These are phyloP conservation scores for Puma concolor DNA, from an alignment of 2,113 vertebrate species.

Conservation along the genomic window DNA sequence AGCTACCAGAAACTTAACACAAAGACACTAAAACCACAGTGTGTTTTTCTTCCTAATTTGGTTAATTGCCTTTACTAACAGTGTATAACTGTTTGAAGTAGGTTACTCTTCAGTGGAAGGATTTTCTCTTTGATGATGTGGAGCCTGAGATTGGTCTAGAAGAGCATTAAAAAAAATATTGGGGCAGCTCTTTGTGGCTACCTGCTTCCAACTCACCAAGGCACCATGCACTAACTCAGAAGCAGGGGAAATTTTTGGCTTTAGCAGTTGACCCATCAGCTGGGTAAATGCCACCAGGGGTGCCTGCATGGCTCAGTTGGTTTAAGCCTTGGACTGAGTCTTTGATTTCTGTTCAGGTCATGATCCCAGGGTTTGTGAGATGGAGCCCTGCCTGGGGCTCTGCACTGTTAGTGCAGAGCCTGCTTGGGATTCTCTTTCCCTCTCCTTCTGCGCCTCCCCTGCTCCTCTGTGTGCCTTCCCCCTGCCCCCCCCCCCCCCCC, in stretches of 20 bases:
- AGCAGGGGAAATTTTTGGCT: not conserved
- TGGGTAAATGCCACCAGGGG: not conserved
- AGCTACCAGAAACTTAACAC: not conserved
- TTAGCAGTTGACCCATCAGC: not conserved
- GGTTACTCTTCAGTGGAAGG: not conserved
- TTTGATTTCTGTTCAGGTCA: no score
- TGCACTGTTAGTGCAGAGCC: no score
- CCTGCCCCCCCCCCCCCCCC: no score
- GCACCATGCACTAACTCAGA: not conserved
- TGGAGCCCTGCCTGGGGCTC: no score
- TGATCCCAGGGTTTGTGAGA: no score
- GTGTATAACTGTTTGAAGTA: not conserved
- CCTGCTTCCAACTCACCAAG: not conserved
- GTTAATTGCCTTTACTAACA: not conserved
- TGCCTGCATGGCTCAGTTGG: no score
- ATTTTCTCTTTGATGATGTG: not conserved
- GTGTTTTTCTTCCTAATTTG: constrained; percentile 36
- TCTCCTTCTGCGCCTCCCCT: no score
- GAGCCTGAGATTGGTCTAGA: not conserved
- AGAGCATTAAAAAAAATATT: not conserved
- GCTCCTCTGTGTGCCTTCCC: no score
- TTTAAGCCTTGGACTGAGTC: no score
- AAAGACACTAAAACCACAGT: not conserved
- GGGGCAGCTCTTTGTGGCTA: not conserved
- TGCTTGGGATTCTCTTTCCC: no score